Base-by-base conservation (phyloP, 1,140 invertebrate species). In the Aphelenchoides besseyi region DNA sequence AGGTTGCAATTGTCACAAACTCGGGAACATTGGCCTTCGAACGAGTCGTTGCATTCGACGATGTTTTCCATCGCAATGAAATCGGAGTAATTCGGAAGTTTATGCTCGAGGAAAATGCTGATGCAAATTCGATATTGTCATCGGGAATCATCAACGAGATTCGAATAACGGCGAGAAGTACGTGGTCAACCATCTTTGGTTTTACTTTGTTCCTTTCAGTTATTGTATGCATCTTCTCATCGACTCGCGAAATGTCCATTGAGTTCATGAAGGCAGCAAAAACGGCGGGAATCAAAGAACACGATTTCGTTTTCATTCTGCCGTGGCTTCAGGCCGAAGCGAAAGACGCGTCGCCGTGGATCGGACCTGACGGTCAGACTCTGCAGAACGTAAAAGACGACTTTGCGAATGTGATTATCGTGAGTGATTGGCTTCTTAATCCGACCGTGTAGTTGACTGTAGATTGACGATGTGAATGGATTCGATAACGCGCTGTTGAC, bases 311-410 rank as follows among this genome's bases (percentile, higher is more conserved):
- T 16, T 80, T 77, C 74, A 74, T 80, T 68, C 69, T 80, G 16
- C 79, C 79, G 1, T 80, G 79, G 79, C 77, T 80, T n/a, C 75
- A 76, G 57, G 78, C 80, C 2, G 79, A 81, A 64, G 69, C 80
- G 28, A 80, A 80, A 41, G 79, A 80, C 59, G 30, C 53, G 0
- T 64, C 71, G 2, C 79, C 79, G 12, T 80, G 79, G 59, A 68
- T 67, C 33, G 78, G 73, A 26, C 30, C 76, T 16, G 78, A 79
- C 64, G 78, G 78, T 16, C 67, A 77, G 53, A 70, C 71, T 12
- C 66, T 73, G 30, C 75, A 78, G 52, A 81, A 80, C 48, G 67
- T 79, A 0, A 80, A 80, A 54, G 76, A 79, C 23, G 53, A 73
- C 30, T 80, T 75, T 55, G 59, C 70, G 8, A 80, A 81, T 68